Evolutionary conservation across 2,888 invertebrate genomes (phyloP), one percentile per base, ranked within the genome.

Genomic region (Pollenia labialis): DNA sequence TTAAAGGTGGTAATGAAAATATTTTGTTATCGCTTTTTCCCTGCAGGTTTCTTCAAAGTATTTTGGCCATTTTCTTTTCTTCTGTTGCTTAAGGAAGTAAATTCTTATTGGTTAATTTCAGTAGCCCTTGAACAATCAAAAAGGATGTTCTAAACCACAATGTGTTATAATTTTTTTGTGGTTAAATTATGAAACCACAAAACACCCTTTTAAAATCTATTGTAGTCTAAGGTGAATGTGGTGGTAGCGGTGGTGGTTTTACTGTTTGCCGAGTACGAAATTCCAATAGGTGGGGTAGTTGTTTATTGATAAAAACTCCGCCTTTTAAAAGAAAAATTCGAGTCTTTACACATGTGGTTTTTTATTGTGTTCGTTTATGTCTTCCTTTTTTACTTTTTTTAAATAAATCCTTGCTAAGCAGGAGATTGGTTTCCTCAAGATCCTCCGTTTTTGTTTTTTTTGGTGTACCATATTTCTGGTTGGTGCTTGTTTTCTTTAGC

Each of bases 161-260:
- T 90, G 90, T 90, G 90, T 91, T 90, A 91, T 91, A 91, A 91
- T 74, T 90, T 91, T 89, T 79, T 90, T 92, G 92, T 88, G 92
- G 91, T 91, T 92, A 90, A 90, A 91, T 91, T 91, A 92, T 88
- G 90, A 90, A 89, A 89, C 89, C 89, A 62, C 88, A 90, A 88
- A 85, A 89, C 77, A 87, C 90, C 87, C 81, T 85, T 85, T 71
- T 56, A 10, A 58, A 74, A 62, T 58, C 58, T 46, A 18, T 74
- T 54, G 46, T 18, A 54, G 48, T 50, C 54, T 74, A 58, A 58
- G 54, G 74, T 74, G 54, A 11, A 48, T 16, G 11, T 42, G 54
- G 46, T 66, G 48, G 62, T 74, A 32, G 32, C 32, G 62, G 85
- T 81, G 72, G 66, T 85, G 72, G 81, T 72, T 71, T 77, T 79